Evolutionary conservation across 2,888 invertebrate species (phyloP).

Genomic region (Sinelater perroti): DNA sequence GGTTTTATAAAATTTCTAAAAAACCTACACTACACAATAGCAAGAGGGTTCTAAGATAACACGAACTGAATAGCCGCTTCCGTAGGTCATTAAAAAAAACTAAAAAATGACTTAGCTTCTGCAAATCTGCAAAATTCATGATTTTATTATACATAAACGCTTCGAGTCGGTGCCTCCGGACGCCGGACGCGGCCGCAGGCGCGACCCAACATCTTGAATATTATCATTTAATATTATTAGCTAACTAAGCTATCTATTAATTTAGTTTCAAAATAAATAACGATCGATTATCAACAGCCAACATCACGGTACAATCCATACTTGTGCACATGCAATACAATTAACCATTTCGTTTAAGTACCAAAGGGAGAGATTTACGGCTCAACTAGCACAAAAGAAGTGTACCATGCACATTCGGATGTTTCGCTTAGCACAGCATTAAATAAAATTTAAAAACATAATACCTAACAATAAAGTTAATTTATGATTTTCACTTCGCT

Average conservation of each 20-base stretch:
- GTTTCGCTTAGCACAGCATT: constrained; percentile 1
- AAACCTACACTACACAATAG: constrained; percentile 29
- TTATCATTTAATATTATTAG: constrained; percentile 9
- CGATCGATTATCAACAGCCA: not conserved
- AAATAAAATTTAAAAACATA: constrained; percentile 11
- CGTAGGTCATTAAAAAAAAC: constrained; percentile 32
- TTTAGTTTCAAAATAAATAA: constrained; percentile 14
- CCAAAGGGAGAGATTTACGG: not conserved
- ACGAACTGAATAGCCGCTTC: constrained; percentile 22
- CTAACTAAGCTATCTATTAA: constrained; percentile 13
- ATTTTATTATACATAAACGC: constrained; percentile 10
- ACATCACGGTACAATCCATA: not conserved
- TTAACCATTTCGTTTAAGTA: not conserved
- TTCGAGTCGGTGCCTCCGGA: not conserved
- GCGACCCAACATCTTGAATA: not conserved
- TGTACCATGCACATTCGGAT: not conserved
- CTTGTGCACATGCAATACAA: not conserved
- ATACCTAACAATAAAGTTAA: constrained; percentile 12
- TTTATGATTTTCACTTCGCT: not conserved
- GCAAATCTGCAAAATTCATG: constrained; percentile 19
- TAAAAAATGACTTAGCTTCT: constrained; percentile 35
- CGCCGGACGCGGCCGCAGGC: constrained; percentile 1
- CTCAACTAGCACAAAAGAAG: too few species aligned
- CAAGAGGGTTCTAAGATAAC: constrained; percentile 17
- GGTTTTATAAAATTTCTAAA: constrained; percentile 31